A percentile compares a stretch with the other conserved stretches of the same genome.
These are phyloP conservation scores for Drosophila azteca DNA, from an alignment of 1,140 invertebrate species.

Conservation along the genomic window DNA sequence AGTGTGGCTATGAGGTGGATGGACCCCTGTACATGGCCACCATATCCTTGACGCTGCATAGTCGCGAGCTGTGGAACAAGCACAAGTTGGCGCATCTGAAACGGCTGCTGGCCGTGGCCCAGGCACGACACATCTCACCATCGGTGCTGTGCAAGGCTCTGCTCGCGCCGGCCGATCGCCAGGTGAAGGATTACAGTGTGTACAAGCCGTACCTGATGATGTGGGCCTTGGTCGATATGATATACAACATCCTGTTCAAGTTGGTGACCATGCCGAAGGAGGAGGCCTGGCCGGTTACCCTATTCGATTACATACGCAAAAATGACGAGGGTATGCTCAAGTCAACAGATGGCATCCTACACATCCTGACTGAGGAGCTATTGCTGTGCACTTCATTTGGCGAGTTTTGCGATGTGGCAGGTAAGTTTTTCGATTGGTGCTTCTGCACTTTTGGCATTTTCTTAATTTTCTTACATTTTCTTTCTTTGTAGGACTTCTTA, in stretches of 20 bases:
- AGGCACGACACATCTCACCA: conserved; percentile 88
- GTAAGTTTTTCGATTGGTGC: conserved; percentile 68
- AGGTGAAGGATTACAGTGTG: conserved; percentile 89
- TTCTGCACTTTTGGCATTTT: background rate
- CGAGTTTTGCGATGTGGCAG: conserved; percentile 95
- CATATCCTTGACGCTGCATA: conserved; percentile 91
- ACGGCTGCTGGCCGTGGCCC: conserved; percentile 91
- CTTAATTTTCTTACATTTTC: background rate
- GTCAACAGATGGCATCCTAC: conserved; percentile 92
- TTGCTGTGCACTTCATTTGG: conserved; percentile 94
- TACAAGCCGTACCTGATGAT: conserved; percentile 95
- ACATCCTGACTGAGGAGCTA: conserved; percentile 93
- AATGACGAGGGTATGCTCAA: conserved; percentile 96
- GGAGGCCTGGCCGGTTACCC: conserved; percentile 93
- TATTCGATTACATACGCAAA: conserved; percentile 96
- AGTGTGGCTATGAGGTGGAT: conserved; percentile 94
- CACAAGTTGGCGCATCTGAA: conserved; percentile 89
- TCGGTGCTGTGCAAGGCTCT: conserved; percentile 85
- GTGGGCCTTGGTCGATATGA: conserved; percentile 91
- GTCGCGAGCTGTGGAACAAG: conserved; percentile 88
- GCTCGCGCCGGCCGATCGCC: conserved; percentile 83
- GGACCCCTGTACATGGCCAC: conserved; percentile 94
- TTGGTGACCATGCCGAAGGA: conserved; percentile 89
- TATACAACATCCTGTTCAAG: conserved; percentile 89
- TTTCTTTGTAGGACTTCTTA: conserved; percentile 60